Evolutionary conservation across 2,888 invertebrate species (phyloP), one percentile per base, ranked within the genome.

Genomic region (Pterostichus niger): DNA sequence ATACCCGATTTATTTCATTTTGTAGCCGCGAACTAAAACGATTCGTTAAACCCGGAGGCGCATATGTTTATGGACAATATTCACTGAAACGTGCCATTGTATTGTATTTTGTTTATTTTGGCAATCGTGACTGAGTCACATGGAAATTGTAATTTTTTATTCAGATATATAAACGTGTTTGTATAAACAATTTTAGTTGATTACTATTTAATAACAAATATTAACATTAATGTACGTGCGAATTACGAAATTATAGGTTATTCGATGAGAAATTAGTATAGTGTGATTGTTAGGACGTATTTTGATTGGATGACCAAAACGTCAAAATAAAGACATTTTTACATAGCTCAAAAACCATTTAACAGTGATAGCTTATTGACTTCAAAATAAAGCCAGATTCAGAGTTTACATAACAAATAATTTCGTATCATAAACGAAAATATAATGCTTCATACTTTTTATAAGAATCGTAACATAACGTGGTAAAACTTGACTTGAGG

Each of bases 21-120:
- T 68, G 40, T 15, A 68, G 40, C 68, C 68, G 68, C 68, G 68
- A 56, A 68, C 68, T 68, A 24, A 44, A 68, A 44, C 68, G 68
- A 68, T 68, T 68, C 68, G 68, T 68, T 68, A 68, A 68, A 44
- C 68, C 68, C 64, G 44, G 40, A 68, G 68, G 68, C 44, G 68
- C 68, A 68, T 68, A 44, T 68, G 68, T 64, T 64, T 64, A 64
- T 13, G 33, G 35, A 64, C 35, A 31, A 35, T 44, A 40, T 68
- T 44, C 68, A 68, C 40, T 68, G 68, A 10, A 44, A 68, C 68
- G 68, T 68, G 68, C 68, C 68, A 44, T 68, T 68, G 68, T 68
- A 44, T 13, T 15, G 68, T 17, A 44, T 44, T 49, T 68, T 68
- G 68, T 68, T 68, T 68, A 68, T 68, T 68, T 68, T 68, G 6